phyloP scores from a whole-genome alignment of 1,140 invertebrate species.

The Drosophila rufa region DNA sequence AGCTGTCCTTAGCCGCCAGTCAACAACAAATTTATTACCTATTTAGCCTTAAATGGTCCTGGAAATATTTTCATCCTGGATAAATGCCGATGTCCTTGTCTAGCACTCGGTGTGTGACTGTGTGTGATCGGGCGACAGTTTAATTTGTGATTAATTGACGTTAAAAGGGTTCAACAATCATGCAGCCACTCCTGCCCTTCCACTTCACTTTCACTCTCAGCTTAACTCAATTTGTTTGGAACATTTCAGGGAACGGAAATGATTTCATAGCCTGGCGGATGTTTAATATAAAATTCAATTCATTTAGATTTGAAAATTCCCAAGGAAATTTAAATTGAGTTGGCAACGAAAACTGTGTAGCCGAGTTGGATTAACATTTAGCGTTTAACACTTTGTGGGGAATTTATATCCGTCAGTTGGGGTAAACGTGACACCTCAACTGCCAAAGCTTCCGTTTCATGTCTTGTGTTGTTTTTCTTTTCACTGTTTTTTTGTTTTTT shows the following conservation, averaged over 20 bases:
- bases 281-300: slow-evolving; percentile 77
- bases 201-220: slow-evolving; percentile 72
- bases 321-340: slow-evolving; percentile 55
- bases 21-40: slow-evolving; percentile 81
- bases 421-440: slow-evolving; percentile 52
- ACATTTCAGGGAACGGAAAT: slow-evolving; percentile 72
- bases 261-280: slow-evolving; percentile 68
- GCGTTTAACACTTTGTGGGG: slow-evolving; percentile 55
- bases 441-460: slow-evolving; percentile 73
- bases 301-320: slow-evolving; percentile 36
- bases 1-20: slow-evolving; percentile 75
- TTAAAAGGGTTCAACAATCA: slow-evolving; percentile 79
- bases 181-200: slow-evolving; percentile 47
- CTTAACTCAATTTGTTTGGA: slow-evolving; percentile 64
- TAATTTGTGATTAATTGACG: slow-evolving; percentile 84
- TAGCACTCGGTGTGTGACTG: not conserved
- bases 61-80: slow-evolving; percentile 78
- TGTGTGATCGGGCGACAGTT: slow-evolving; percentile 54
- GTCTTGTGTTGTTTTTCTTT: slow-evolving; percentile 37
- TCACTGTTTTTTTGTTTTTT: slow-evolving; percentile 21
- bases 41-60: slow-evolving; percentile 79
- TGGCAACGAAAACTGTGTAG: slow-evolving; percentile 25
- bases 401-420: slow-evolving; percentile 70
- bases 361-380: slow-evolving; percentile 38
- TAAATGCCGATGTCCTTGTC: slow-evolving; percentile 41